A percentile compares a stretch with the other conserved stretches of the same genome.
These are phyloP conservation scores for Anagrus nilaparvatae DNA, from an alignment of 1,140 invertebrate species.

Conservation along the genomic window DNA sequence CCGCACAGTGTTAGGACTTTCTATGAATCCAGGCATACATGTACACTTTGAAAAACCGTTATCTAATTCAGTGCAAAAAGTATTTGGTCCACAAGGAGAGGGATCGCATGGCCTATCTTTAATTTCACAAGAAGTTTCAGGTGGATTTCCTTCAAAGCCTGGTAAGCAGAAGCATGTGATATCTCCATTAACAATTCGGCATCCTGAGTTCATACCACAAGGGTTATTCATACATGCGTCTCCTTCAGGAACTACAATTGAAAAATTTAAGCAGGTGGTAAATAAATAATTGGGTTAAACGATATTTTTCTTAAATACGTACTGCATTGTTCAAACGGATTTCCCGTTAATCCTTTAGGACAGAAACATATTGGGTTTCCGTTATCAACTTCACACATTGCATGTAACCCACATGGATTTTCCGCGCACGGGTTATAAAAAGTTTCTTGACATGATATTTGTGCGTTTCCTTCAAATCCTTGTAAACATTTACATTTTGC, in stretches of 20 bases:
- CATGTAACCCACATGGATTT: slow-evolving; percentile 75
- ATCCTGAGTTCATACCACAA: slow-evolving; percentile 74
- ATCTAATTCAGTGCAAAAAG: slow-evolving; percentile 66
- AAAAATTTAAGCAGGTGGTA: neutral
- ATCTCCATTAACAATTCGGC: slow-evolving; percentile 56
- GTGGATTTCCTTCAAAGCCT: slow-evolving; percentile 80
- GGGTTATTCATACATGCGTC: slow-evolving; percentile 73
- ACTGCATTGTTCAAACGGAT: slow-evolving; percentile 87
- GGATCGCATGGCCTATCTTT: slow-evolving; percentile 70
- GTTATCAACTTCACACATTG: slow-evolving; percentile 74
- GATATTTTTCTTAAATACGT: too few species aligned
- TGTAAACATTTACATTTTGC: slow-evolving; percentile 66
- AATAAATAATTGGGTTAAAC: neutral
- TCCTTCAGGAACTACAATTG: slow-evolving; percentile 73
- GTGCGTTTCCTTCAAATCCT: slow-evolving; percentile 71
- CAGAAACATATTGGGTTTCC: slow-evolving; percentile 83
- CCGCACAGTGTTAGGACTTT: slow-evolving; percentile 77
- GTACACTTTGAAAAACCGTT: slow-evolving; percentile 82
- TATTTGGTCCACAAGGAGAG: slow-evolving; percentile 80
- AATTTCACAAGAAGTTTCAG: slow-evolving; percentile 51
- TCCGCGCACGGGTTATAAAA: slow-evolving; percentile 62
- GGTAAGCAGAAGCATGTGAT: slow-evolving; percentile 77
- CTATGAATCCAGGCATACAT: slow-evolving; percentile 69
- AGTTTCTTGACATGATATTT: slow-evolving; percentile 56
- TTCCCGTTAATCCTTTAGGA: slow-evolving; percentile 79